A percentile compares a stretch with the other conserved stretches of the same genome.
These are phyloP conservation scores for Pycnonotus jocosus DNA, from an alignment of 2,113 vertebrate genomes.

Conservation along the genomic window DNA sequence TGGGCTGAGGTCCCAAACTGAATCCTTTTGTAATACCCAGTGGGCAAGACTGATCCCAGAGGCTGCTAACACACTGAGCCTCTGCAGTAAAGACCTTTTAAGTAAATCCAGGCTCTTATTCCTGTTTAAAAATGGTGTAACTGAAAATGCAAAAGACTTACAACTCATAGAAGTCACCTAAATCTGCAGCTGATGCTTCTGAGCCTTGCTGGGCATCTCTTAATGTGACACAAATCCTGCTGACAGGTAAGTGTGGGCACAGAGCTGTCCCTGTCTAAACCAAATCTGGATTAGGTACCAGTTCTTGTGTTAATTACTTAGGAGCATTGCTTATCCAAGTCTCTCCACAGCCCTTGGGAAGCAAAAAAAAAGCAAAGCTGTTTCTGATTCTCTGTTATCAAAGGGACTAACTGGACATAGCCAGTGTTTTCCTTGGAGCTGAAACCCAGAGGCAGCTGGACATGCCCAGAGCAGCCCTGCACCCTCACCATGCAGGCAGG, in stretches of 20 bases:
- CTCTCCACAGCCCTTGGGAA: background rate
- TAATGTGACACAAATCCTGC: background rate
- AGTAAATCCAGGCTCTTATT: background rate
- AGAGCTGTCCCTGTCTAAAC: background rate
- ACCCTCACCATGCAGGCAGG: background rate
- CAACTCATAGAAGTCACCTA: background rate
- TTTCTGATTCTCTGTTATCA: background rate
- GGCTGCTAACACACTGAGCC: background rate
- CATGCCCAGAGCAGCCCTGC: background rate
- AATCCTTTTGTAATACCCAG: background rate
- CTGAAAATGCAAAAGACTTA: background rate
- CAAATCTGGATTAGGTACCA: background rate
- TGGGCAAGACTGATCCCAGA: background rate
- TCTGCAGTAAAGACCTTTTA: background rate
- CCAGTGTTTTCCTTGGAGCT: background rate
- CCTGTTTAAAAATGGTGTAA: background rate
- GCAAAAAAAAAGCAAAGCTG: background rate
- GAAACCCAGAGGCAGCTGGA: background rate
- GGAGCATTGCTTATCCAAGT: background rate
- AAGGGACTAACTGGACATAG: background rate
- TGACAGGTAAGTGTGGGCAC: background rate
- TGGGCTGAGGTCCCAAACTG: background rate
- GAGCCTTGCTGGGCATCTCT: background rate
- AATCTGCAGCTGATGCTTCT: background rate
- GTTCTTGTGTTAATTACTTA: background rate